These are phyloP conservation scores for Oegoconia quadripuncta DNA, from an alignment of 2,888 invertebrate genomes.

Conservation along the genomic window DNA sequence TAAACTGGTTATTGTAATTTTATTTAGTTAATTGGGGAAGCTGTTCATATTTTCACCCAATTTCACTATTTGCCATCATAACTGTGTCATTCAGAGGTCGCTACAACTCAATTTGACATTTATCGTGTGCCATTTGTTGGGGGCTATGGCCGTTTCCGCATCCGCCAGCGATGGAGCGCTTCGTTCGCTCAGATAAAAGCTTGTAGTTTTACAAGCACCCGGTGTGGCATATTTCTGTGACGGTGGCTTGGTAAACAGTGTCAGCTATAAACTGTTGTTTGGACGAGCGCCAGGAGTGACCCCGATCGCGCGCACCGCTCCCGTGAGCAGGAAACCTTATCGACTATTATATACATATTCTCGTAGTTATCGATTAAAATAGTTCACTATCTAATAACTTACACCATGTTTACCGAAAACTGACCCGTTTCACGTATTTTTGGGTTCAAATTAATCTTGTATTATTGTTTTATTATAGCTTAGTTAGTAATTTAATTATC, in stretches of 20 bases:
- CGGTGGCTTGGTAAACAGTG: conserved; percentile 45
- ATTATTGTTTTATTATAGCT: too few species aligned
- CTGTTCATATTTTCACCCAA: background rate
- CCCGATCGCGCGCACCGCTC: conserved; percentile 31
- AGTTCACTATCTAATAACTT: background rate
- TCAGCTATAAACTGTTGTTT: conserved; percentile 53
- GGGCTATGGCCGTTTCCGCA: conserved; percentile 42
- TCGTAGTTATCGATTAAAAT: conserved; percentile 1
- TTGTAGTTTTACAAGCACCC: conserved; percentile 23
- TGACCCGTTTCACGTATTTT: background rate
- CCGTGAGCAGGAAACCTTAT: conserved; percentile 28
- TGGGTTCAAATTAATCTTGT: too few species aligned
- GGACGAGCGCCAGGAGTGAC: conserved; percentile 51
- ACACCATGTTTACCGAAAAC: too few species aligned
- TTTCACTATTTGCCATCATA: background rate
- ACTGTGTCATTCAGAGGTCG: conserved; percentile 3
- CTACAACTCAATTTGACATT: conserved; percentile 5
- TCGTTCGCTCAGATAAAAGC: conserved; percentile 36
- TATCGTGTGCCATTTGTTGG: conserved; percentile 30
- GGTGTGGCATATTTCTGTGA: conserved; percentile 42
- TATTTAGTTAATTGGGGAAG: too few species aligned
- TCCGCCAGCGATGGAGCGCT: conserved; percentile 32
- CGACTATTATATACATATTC: conserved; percentile 13
- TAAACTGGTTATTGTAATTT: too few species aligned
- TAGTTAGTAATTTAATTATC: background rate